Base-by-base conservation (phyloP, 2,888 invertebrate species). In the Spilosoma lubricipeda region DNA sequence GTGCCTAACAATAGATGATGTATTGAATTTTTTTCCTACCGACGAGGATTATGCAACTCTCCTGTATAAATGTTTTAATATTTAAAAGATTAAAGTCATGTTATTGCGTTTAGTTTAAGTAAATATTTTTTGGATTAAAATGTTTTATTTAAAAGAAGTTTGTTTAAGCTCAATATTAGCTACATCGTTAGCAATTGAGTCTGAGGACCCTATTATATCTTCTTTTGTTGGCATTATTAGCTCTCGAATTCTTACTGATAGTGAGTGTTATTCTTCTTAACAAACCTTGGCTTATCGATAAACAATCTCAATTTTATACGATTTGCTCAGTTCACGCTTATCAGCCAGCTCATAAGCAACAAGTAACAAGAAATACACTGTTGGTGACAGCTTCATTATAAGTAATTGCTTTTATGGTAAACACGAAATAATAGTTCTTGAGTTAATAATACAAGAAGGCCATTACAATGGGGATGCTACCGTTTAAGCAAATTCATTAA, bases 21-120 rank as follows among this genome's bases (percentile, higher is more conserved):
- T 88, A 93, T 94, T 90, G 92, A 89, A 86, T 90, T 92, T 93
- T 59, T 73, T 91, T 67, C 70, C 70, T 80, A 86, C 86, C 88
- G 85, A 78, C 81, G 69, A 74, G 93, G 94, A 93, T 95, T 94
- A 94, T 78, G 81, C 82, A 81, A 89, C 89, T 90, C 87, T 86
- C 87, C 88, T 90, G 87, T 87, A 90, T 92, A 94, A 95, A 95
- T 95, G 95, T 95, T 95, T 95, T 93, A 95, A 95, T 95, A 93
- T 95, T 95, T 95, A 95, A 94, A 90, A 93, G 95, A 95, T 95
- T 95, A 95, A 85, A 92, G 92, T 93, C 95, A 92, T 95, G 94
- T 95, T 89, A 88, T 90, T 87, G 86, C 82, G 80, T 77, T 80
- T 81, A 78, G 88, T 86, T 76, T 85, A 90, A 83, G 91, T 89